Evolutionary conservation across 2,113 vertebrate genomes (phyloP), one percentile per base, ranked within the genome.

Genomic region (Rhynchomys soricoides): DNA sequence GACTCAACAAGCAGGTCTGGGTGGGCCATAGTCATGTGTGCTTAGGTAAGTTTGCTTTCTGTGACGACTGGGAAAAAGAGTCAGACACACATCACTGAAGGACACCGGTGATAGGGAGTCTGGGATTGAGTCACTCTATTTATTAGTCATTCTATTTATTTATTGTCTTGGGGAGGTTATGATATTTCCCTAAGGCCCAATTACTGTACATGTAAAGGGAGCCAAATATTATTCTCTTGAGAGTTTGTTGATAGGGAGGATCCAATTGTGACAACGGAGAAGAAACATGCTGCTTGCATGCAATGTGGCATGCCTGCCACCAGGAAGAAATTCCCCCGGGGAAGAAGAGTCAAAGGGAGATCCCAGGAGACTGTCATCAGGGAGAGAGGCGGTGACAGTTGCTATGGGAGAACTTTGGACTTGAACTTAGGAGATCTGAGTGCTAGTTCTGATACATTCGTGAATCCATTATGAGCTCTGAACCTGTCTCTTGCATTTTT

Each of bases 141-240:
- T n/a, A 21, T 68, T 48, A 89, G n/a, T 11, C 5, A 85, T 43
- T 9, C n/a, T n/a, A n/a, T n/a, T n/a, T n/a, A n/a, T n/a, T n/a
- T n/a, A n/a, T n/a, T 71, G 71, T 48, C 12, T 40, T n/a, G 40
- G 66, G 40, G 79, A 24, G 75, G 34, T 89, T 45, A 97, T 96
- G 66, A 87, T 97, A 90, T 86, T 50, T 97, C 70, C 52, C 24
- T 0, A 3, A 31, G 75, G 64, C 82, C 96, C 48, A 55, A 45
- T 48, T 77, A 62, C n/a, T 24, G 40, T 4, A 22, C 16, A 12
- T 59, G 5, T 22, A 68, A 66, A 40, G 17, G 37, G 34, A 11
- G 34, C 50, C 24, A 64, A 4, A 45, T 34, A 31, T 22, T 31
- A 24, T 37, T 75, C 26, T 17, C 50, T 37, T 2, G 21, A 9